phyloP scores from a whole-genome alignment of 2,888 invertebrate species.

The Rhabditoides inermis region DNA sequence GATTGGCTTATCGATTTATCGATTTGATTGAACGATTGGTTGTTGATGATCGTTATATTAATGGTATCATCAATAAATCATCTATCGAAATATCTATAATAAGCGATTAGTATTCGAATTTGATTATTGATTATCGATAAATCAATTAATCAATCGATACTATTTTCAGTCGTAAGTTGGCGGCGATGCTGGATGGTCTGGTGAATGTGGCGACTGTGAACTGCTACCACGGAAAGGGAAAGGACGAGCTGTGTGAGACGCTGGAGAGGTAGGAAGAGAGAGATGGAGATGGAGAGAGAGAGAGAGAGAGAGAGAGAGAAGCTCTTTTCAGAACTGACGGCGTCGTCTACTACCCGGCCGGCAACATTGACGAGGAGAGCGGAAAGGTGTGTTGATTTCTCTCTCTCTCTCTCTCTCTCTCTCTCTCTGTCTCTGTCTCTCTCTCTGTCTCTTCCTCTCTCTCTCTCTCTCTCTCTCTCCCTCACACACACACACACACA shows the following conservation, averaged over 20 bases:
- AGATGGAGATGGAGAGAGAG: background rate
- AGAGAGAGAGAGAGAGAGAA: conserved; percentile 21
- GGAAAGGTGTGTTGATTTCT: no score
- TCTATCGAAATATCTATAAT: no score
- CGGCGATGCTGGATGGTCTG: conserved; percentile 63
- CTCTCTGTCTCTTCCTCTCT: no score
- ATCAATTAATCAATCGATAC: background rate
- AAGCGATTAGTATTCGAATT: background rate
- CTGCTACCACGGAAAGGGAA: conserved; percentile 55
- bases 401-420: no score
- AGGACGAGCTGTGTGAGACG: conserved; percentile 56
- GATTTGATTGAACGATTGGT: no score
- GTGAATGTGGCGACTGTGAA: conserved; percentile 60
- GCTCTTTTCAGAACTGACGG: no score
- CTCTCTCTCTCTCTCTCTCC: no score
- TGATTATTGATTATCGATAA: background rate
- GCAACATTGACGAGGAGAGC: conserved; percentile 23
- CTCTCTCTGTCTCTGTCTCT: no score
- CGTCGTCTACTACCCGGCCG: conserved; percentile 53
- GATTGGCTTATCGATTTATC: no score
- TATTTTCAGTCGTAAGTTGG: conserved; percentile 60
- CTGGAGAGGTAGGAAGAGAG: conserved; percentile 38
- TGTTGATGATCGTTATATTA: no score
- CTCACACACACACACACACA: no score
- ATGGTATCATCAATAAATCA: no score